Percentiles rank a stretch among this genome's conserved stretches.
These are phyloP conservation scores for Aleiodes testaceus DNA, from an alignment of 2,888 invertebrate genomes.

Conservation along the genomic window DNA sequence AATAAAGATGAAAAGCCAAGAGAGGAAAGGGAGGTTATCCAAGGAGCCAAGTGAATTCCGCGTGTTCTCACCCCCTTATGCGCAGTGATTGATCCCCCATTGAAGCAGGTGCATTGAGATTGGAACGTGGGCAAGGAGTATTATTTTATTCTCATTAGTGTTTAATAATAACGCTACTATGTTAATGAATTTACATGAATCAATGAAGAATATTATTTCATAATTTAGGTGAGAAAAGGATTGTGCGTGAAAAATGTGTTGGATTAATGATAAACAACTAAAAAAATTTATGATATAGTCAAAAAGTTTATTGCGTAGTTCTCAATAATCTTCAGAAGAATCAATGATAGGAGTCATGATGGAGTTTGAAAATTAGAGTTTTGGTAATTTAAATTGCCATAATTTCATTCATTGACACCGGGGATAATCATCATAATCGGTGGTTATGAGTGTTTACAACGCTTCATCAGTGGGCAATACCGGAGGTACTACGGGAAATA, in stretches of 20 bases:
- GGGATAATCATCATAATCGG: background rate
- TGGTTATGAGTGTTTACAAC: slow-evolving; percentile 60
- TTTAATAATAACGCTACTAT: slow-evolving; percentile 2
- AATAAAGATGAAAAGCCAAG: background rate
- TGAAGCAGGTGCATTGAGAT: slow-evolving; percentile 59
- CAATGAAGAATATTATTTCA: background rate
- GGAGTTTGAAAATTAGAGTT: background rate
- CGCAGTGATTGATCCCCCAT: slow-evolving; percentile 55
- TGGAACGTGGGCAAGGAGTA: slow-evolving; percentile 55
- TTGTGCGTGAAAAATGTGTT: too few relatives aligned
- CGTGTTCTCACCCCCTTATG: slow-evolving; percentile 32
- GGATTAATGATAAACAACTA: too few relatives aligned
- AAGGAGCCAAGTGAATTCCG: slow-evolving; percentile 5
- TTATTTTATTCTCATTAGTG: slow-evolving; percentile 47
- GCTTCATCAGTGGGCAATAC: slow-evolving; percentile 47
- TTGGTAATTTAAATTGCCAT: background rate
- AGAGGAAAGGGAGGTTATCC: background rate
- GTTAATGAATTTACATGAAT: background rate
- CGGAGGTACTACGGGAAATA: slow-evolving; percentile 48
- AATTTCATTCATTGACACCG: background rate
- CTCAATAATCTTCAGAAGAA: too few relatives aligned
- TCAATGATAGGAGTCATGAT: too few relatives aligned
- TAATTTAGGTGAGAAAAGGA: too few relatives aligned
- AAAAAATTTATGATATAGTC: too few relatives aligned
- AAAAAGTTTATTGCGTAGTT: too few relatives aligned